Evolutionary conservation across 2,888 invertebrate species (phyloP).

Genomic region (Pemphredon lugubris): DNA sequence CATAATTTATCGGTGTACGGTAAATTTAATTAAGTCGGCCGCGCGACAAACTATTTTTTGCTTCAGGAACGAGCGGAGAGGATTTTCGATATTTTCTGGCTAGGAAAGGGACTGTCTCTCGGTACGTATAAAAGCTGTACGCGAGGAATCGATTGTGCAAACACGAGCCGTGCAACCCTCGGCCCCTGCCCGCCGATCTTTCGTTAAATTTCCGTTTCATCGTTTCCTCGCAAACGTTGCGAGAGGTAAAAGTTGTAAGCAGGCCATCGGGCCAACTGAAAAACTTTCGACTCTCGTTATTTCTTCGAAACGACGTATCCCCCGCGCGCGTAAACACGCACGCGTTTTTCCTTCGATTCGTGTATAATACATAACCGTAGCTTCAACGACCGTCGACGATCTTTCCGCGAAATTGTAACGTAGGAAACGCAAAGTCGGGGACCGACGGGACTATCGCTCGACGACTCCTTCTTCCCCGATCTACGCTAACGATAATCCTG

Average conservation of each 20-base stretch:
- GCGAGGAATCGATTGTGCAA: conserved; percentile 73
- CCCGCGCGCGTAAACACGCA: too few species aligned
- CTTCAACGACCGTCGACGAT: too few species aligned
- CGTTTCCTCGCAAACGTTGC: conserved; percentile 56
- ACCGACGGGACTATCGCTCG: too few species aligned
- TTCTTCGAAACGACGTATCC: neutral
- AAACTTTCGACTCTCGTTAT: conserved; percentile 19
- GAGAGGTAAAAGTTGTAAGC: conserved; percentile 56
- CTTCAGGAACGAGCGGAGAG: conserved; percentile 24
- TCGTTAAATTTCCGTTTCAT: conserved; percentile 65
- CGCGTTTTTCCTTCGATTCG: too few species aligned
- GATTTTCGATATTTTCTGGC: conserved; percentile 52
- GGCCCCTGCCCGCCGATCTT: conserved; percentile 53
- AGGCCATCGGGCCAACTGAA: conserved; percentile 48
- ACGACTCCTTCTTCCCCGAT: too few species aligned
- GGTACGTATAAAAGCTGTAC: conserved; percentile 63
- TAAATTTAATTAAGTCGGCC: conserved; percentile 15
- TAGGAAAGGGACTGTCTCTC: conserved; percentile 40
- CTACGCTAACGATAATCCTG: too few species aligned
- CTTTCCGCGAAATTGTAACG: too few species aligned
- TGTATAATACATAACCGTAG: too few species aligned
- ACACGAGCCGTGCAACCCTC: conserved; percentile 62
- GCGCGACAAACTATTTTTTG: conserved; percentile 1
- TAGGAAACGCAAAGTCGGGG: too few species aligned
- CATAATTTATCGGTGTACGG: neutral